These are phyloP conservation scores for Gymnocheta viridis DNA, from an alignment of 2,888 invertebrate species.

Conservation along the genomic window DNA sequence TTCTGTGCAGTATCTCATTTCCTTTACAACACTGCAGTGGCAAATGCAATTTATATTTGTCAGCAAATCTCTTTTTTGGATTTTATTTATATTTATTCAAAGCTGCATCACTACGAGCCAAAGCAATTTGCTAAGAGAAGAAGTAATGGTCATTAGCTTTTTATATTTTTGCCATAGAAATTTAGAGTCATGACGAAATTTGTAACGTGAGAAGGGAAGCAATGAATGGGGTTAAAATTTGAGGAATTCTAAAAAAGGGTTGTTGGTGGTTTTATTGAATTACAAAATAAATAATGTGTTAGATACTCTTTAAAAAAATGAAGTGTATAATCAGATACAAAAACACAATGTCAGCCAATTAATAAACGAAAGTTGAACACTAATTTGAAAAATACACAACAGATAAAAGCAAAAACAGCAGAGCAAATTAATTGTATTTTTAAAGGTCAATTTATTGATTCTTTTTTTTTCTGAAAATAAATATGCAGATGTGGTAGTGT, in stretches of 20 bases:
- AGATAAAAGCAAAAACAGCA: not conserved
- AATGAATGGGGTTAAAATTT: constrained; percentile 10
- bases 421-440: not conserved
- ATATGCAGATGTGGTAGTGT: not conserved
- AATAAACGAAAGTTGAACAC: constrained; percentile 49
- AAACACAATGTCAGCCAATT: constrained; percentile 52
- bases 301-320: constrained; percentile 1
- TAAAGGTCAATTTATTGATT: not conserved
- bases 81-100: constrained; percentile 63
- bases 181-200: too few species aligned
- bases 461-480: not conserved
- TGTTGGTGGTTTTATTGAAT: constrained; percentile 67
- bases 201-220: not conserved
- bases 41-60: constrained; percentile 68
- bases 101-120: constrained; percentile 31
- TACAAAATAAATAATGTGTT: constrained; percentile 57
- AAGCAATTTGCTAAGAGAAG: constrained; percentile 52
- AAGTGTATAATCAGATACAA: constrained; percentile 39
- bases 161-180: constrained; percentile 28
- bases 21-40: constrained; percentile 47
- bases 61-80: constrained; percentile 57
- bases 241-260: constrained; percentile 53
- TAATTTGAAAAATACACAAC: constrained; percentile 38
- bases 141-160: constrained; percentile 67
- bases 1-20: constrained; percentile 45